A percentile compares a stretch with the other conserved stretches of the same genome.
Conservation (phyloP, 2,888 invertebrate genomes). For the Philhelius pedissequus region DNA sequence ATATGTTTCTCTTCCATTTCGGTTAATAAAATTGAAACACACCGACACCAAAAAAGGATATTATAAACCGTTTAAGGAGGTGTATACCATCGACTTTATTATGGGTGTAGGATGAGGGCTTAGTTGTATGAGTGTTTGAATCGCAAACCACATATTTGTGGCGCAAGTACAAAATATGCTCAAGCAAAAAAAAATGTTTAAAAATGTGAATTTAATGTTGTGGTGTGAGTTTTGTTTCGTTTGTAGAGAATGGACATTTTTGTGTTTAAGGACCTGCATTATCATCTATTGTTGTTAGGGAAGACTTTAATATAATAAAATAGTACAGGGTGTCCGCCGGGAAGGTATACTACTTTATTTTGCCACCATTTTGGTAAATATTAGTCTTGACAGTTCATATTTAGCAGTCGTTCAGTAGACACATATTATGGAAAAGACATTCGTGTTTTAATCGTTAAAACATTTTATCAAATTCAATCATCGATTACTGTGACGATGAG, state of each 20-base stretch:
- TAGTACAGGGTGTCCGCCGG: too few relatives aligned
- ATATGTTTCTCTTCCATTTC: constrained; percentile 40
- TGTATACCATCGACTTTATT: neutral
- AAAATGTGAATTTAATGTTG: constrained; percentile 21
- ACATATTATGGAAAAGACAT: too few relatives aligned
- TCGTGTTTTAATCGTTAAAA: too few relatives aligned
- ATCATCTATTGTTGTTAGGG: neutral
- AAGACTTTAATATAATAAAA: neutral
- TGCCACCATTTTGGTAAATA: too few relatives aligned
- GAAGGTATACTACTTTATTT: too few relatives aligned
- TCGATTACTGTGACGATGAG: too few relatives aligned
- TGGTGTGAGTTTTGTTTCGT: constrained; percentile 42
- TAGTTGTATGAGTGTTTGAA: neutral
- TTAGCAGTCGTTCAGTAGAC: too few relatives aligned
- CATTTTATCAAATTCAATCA: too few relatives aligned
- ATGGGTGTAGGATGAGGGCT: neutral
- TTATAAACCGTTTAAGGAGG: constrained; percentile 64
- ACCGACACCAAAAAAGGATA: constrained; percentile 27
- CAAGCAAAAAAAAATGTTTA: neutral
- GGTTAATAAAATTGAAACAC: constrained; percentile 60
- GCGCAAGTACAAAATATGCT: constrained; percentile 25
- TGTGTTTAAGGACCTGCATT: constrained; percentile 19
- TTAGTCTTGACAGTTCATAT: too few relatives aligned
- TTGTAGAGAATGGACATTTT: constrained; percentile 23
- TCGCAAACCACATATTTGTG: constrained; percentile 48